These are phyloP conservation scores for Heliconius sara DNA, from an alignment of 2,888 invertebrate genomes.

Conservation along the genomic window DNA sequence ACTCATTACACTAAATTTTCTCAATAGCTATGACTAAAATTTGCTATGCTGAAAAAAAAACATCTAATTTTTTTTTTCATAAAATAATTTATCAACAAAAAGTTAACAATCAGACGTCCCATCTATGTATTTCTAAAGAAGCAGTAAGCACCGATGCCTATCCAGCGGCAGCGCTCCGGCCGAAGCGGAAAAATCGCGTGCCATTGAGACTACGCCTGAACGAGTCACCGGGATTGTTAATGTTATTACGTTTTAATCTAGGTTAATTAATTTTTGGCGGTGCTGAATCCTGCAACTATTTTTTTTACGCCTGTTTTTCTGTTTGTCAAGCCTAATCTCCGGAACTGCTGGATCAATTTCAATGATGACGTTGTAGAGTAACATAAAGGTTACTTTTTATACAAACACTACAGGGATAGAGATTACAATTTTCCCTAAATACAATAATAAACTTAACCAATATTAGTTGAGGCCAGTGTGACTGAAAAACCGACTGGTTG, in stretches of 20 bases:
- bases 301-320: too few species aligned
- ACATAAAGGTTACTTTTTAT: too few species aligned
- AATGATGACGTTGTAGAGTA: too few species aligned
- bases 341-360: too few species aligned
- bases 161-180: constrained; percentile 54
- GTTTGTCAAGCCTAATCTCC: too few species aligned
- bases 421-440: too few species aligned
- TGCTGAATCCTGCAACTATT: neutral
- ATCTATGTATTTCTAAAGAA: constrained; percentile 44
- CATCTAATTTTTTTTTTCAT: neutral
- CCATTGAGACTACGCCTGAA: constrained; percentile 16
- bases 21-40: too few species aligned
- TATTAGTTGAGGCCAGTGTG: too few species aligned
- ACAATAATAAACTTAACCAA: too few species aligned
- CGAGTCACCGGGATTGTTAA: constrained; percentile 23
- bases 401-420: too few species aligned
- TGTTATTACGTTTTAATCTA: constrained; percentile 16
- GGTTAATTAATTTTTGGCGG: neutral
- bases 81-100: neutral
- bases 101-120: constrained; percentile 16
- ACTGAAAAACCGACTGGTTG: too few species aligned
- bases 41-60: neutral
- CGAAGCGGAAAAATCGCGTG: constrained; percentile 40
- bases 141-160: constrained; percentile 50
- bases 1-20: too few species aligned